Evolutionary conservation across 2,888 invertebrate genomes (phyloP).

Genomic region (Didymodactylos carnosus): DNA sequence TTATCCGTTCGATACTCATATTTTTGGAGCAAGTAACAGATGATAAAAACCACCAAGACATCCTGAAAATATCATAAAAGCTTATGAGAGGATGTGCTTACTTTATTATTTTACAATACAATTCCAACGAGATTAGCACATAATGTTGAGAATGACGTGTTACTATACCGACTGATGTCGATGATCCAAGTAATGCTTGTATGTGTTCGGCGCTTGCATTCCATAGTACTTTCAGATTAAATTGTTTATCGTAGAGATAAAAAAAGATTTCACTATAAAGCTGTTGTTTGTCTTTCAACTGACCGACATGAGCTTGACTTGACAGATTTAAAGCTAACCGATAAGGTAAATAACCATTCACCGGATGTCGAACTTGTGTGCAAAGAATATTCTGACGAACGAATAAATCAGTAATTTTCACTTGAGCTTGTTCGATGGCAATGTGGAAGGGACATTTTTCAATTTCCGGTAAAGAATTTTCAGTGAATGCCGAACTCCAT

Average conservation of each 20-base stretch:
- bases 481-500: neutral
- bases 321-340: neutral
- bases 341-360: neutral
- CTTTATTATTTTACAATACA: neutral
- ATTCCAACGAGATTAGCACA: neutral
- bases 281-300: neutral
- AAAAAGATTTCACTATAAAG: neutral
- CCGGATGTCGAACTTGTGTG: neutral
- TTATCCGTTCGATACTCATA: no score
- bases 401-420: neutral
- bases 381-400: neutral
- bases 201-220: neutral
- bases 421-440: slow-evolving; percentile 3
- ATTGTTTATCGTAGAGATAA: neutral
- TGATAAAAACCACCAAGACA: neutral
- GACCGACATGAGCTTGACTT: neutral
- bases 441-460: slow-evolving; percentile 8
- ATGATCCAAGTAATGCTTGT: neutral
- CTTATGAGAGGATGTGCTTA: no score
- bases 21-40: no score
- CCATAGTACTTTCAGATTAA: neutral
- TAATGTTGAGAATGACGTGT: neutral
- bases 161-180: neutral
- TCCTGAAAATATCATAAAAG: no score
- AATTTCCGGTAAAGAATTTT: neutral